These are phyloP conservation scores for Sycobia sp. DNA, from an alignment of 1,140 invertebrate genomes.

Conservation along the genomic window DNA sequence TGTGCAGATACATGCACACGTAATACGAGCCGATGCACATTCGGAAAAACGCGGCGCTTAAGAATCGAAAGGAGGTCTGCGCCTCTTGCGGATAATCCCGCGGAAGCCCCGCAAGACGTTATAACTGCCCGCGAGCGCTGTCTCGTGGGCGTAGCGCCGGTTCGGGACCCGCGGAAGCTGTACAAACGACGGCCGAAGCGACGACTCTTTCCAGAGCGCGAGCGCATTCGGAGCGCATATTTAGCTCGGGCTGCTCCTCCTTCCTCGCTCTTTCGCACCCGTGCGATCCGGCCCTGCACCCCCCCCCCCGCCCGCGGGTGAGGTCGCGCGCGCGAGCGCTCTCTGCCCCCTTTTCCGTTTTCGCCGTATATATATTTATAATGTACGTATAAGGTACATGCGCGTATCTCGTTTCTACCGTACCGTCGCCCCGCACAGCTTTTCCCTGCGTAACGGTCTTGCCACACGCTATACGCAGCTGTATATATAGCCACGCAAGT, in stretches of 20 bases:
- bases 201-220: too few species aligned
- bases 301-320: background rate
- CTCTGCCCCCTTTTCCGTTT: slow-evolving; percentile 26
- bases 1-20: too few species aligned
- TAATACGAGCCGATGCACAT: too few species aligned
- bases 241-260: background rate
- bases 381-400: too few species aligned
- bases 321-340: background rate
- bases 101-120: slow-evolving; percentile 23
- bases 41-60: too few species aligned
- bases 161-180: slow-evolving; percentile 18
- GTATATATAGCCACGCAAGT: too few species aligned
- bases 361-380: too few species aligned
- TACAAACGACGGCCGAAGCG: slow-evolving; percentile 30
- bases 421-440: background rate
- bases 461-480: too few species aligned
- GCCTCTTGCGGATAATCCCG: slow-evolving; percentile 20
- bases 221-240: too few species aligned
- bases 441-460: slow-evolving; percentile 13
- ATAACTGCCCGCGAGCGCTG: slow-evolving; percentile 1
- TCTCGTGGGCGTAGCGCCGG: too few species aligned
- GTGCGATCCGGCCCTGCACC: background rate
- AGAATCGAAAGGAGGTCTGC: too few species aligned
- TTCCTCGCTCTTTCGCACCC: background rate
- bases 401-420: slow-evolving; percentile 15